A percentile compares a stretch with the other conserved stretches of the same genome.
phyloP scores from a whole-genome alignment of 2,113 vertebrate species.

The Chaetodon trifascialis region DNA sequence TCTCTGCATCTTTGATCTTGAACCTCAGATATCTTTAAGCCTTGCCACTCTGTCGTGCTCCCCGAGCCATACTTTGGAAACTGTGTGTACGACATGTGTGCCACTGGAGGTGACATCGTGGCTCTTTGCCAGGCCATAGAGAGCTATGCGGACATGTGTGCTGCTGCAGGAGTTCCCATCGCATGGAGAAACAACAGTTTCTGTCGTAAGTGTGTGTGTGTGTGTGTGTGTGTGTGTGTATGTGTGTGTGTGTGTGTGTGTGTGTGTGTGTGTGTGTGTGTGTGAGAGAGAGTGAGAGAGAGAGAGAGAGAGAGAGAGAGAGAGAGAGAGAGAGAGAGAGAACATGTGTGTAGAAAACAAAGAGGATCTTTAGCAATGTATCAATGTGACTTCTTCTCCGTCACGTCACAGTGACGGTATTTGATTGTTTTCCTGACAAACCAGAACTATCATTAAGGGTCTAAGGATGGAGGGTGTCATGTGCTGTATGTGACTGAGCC shows the following conservation, averaged over 20 bases:
- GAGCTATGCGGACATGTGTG: constrained; percentile 89
- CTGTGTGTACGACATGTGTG: constrained; percentile 90
- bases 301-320: no score
- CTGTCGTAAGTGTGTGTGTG: constrained; percentile 85
- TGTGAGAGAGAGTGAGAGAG: no score
- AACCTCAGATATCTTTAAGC: constrained; percentile 87
- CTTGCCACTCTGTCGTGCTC: constrained; percentile 84
- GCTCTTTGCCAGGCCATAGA: constrained; percentile 90
- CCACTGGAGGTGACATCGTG: constrained; percentile 82
- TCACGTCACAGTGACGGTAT: no score
- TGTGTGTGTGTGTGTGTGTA: constrained; percentile 8
- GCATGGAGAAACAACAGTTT: constrained; percentile 89
- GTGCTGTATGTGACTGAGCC: no score
- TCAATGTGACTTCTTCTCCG: no score
- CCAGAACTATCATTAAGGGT: no score
- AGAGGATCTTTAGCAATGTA: background rate
- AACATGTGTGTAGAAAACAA: background rate
- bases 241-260: no score
- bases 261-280: no score
- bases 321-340: no score
- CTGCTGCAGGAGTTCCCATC: constrained; percentile 83
- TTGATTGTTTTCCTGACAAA: no score
- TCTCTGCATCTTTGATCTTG: background rate
- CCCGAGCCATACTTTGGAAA: constrained; percentile 86
- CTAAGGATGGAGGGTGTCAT: background rate